Percentiles rank a stretch among this genome's conserved stretches.
phyloP scores from a whole-genome alignment of 30 jellyfish, hydroid and myxozoan species.

The Hydra vulgaris region DNA sequence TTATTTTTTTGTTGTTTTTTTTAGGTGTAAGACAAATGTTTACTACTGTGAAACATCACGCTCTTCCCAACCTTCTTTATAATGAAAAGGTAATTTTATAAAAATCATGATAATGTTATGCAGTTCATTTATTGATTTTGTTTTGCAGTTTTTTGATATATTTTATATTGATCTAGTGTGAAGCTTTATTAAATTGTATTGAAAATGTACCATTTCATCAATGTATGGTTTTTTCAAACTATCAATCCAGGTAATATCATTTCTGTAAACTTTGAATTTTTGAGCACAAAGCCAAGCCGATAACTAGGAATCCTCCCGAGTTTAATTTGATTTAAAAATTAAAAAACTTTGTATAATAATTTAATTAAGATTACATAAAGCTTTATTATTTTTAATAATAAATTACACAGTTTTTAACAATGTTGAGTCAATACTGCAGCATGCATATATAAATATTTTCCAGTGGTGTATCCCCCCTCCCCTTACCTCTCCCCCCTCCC shows the following conservation, averaged over 20 bases:
- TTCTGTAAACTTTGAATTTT: background rate
- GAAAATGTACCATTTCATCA: slow-evolving; percentile 52
- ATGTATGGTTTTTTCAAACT: slow-evolving; percentile 86
- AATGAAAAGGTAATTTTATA: slow-evolving; percentile 57
- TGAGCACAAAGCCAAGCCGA: no score
- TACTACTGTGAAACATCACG: slow-evolving; percentile 36
- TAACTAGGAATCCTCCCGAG: no score
- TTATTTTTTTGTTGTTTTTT: background rate
- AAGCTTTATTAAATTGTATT: slow-evolving; percentile 25
- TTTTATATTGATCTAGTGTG: slow-evolving; percentile 28
- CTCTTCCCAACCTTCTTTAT: slow-evolving; percentile 60
- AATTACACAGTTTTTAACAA: no score
- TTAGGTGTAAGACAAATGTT: slow-evolving; percentile 69
- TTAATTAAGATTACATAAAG: no score
- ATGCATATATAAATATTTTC: no score
- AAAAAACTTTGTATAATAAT: no score
- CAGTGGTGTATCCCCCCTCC: no score
- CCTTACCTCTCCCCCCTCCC: no score
- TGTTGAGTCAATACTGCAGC: no score
- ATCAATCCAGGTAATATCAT: slow-evolving; percentile 62
- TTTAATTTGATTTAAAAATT: no score
- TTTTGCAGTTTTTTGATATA: no score
- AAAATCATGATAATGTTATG: background rate
- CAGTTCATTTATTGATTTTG: background rate
- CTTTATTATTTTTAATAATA: no score